These are phyloP conservation scores for Sceloporus undulatus DNA, from an alignment of 2,113 vertebrate species.

Conservation along the genomic window DNA sequence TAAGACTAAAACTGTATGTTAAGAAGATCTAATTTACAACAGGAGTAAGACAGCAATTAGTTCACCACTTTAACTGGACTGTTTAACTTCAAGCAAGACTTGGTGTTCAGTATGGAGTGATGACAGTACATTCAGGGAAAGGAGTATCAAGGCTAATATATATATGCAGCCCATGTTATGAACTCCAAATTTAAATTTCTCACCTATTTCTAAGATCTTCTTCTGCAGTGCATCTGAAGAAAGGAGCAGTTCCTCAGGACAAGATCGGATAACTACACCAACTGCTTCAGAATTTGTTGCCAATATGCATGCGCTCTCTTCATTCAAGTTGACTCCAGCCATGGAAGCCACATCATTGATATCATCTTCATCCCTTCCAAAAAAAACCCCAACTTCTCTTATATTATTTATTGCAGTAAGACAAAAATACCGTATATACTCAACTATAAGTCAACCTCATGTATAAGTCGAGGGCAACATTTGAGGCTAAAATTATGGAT, in stretches of 20 bases:
- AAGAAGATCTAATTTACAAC: background rate
- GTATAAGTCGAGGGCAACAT: no score
- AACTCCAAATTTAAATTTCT: conserved; percentile 43
- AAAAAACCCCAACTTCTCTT: background rate
- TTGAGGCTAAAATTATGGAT: no score
- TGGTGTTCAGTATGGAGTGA: background rate
- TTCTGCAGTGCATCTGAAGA: conserved; percentile 77
- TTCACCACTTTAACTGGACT: background rate
- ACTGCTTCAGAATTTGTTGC: conserved; percentile 81
- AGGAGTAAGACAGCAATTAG: background rate
- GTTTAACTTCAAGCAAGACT: background rate
- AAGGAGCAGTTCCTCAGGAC: conserved; percentile 90
- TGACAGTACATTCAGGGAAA: background rate
- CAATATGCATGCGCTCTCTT: conserved; percentile 88
- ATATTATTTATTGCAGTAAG: background rate
- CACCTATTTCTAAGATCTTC: conserved; percentile 87
- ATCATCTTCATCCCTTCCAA: conserved; percentile 91
- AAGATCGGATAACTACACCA: conserved; percentile 87
- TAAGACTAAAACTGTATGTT: background rate
- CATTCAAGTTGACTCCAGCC: conserved; percentile 91
- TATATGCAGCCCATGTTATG: background rate
- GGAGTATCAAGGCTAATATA: background rate
- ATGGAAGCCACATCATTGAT: conserved; percentile 96
- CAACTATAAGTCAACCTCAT: no score
- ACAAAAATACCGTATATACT: background rate